Base-by-base conservation (phyloP, 2,888 invertebrate species). In the Entomobrya multifasciata region DNA sequence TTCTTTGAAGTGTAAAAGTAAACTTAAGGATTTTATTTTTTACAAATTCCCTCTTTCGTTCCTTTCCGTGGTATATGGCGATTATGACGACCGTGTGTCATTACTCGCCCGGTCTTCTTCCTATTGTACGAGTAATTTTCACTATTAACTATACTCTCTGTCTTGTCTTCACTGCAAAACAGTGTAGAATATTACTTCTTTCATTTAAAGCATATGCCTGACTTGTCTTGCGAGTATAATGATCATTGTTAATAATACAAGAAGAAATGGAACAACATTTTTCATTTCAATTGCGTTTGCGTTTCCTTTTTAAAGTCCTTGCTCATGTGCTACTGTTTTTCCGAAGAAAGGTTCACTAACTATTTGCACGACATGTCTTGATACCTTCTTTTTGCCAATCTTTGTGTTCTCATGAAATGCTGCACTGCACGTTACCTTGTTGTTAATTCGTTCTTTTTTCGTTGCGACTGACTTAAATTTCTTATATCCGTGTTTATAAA, bases 231-330 rank as follows among this genome's bases (percentile, higher is more conserved):
- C 47, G 55, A 4, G 20, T 8, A 20, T n/a, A 4, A 65, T 11
- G 36, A 65, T 65, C 36, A 65, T 41, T 36, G 41, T 13, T 2
- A 79, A 22, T 17, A 72, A 27, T 27, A 60, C n/a, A 17, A 72
- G 47, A 44, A 17, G 57, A 81, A 81, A 81, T 81, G 81, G 81
- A 81, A 81, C 81, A 60, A n/a, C n/a, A 57, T 72, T 81, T 81
- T 62, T 62, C 62, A 36, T 41, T 65, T 65, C 65, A 80, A 30
- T 80, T 67, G 20, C 27, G 8, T 62, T 62, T 65, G 36, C 65
- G 41, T 65, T 65, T 65, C 65, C 20, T n/a, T n/a, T n/a, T n/a
- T n/a, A n/a, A n/a, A 41, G 41, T 41, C 17, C 20, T 41, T 13
- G 17, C 62, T 62, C 62, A 30, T 30, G 62, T 62, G n/a, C 15